A percentile compares a stretch with the other conserved stretches of the same genome.
Evolutionary conservation across 2,797 vertebrate genomes (phyloP).

Genomic region (Eulemur rubriventer): DNA sequence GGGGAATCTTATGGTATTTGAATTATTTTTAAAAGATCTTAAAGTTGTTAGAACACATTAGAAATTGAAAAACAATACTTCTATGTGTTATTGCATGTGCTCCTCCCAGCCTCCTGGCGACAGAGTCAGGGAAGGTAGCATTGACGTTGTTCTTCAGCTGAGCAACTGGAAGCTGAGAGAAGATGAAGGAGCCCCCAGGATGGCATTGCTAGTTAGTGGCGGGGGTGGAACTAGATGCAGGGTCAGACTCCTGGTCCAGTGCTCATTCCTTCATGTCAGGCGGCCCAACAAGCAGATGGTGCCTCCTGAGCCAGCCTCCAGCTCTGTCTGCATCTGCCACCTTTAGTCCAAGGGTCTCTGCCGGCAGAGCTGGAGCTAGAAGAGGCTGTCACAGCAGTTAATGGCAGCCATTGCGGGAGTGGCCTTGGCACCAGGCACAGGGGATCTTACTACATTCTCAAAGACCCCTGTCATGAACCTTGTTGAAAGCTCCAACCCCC

Average conservation of each 20-base stretch:
- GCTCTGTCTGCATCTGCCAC: not conserved
- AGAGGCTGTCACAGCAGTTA: fast-evolving
- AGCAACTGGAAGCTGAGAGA: not conserved
- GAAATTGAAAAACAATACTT: not conserved
- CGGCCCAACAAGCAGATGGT: not conserved
- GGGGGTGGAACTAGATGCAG: not conserved
- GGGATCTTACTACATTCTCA: not conserved
- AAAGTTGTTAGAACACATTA: not conserved
- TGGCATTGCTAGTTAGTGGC: not conserved
- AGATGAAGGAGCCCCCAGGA: not conserved
- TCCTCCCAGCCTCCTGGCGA: not conserved
- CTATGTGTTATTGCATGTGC: fast-evolving
- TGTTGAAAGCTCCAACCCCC: not conserved
- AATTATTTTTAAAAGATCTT: not conserved
- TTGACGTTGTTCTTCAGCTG: fast-evolving
- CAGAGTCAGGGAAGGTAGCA: not conserved
- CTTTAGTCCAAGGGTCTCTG: not conserved
- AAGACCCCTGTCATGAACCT: not conserved
- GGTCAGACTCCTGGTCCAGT: not conserved
- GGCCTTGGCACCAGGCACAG: fast-evolving
- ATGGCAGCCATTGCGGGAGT: not conserved
- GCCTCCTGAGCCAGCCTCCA: not conserved
- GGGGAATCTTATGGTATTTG: not conserved
- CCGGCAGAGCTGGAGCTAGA: fast-evolving
- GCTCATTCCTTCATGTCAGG: not conserved